Conservation (phyloP, 2,888 invertebrate genomes). For the Sussaba pulchella region DNA sequence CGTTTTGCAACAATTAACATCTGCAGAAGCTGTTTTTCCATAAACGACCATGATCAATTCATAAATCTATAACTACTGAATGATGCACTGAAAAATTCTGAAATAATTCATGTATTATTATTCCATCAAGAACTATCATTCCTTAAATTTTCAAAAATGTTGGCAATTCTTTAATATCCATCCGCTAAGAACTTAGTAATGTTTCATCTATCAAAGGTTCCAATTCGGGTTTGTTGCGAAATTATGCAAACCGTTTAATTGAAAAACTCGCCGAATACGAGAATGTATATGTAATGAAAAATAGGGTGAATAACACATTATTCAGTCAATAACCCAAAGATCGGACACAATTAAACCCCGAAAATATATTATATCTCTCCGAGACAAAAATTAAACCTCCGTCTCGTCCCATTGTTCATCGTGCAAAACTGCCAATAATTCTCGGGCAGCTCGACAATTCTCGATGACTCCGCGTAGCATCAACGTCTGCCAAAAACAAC, state of each 20-base stretch:
- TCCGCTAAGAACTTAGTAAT: slow-evolving; percentile 6
- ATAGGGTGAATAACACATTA: not conserved
- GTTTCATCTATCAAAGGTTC: no score
- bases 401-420: slow-evolving; percentile 33
- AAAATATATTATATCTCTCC: slow-evolving; percentile 16
- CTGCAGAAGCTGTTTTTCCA: no score
- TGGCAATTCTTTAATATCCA: no score
- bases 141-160: no score
- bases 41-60: no score
- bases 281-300: not conserved
- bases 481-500: slow-evolving; percentile 49
- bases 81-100: no score
- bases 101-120: no score
- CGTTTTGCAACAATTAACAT: no score
- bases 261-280: not conserved
- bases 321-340: slow-evolving; percentile 15
- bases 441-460: slow-evolving; percentile 57
- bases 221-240: no score
- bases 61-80: no score
- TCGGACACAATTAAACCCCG: not conserved
- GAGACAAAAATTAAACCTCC: not conserved
- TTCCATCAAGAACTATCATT: no score
- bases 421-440: slow-evolving; percentile 44
- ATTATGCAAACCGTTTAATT: not conserved
- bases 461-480: slow-evolving; percentile 6